Evolutionary conservation across 2,888 invertebrate genomes (phyloP).

Genomic region (Cistogaster globosa): DNA sequence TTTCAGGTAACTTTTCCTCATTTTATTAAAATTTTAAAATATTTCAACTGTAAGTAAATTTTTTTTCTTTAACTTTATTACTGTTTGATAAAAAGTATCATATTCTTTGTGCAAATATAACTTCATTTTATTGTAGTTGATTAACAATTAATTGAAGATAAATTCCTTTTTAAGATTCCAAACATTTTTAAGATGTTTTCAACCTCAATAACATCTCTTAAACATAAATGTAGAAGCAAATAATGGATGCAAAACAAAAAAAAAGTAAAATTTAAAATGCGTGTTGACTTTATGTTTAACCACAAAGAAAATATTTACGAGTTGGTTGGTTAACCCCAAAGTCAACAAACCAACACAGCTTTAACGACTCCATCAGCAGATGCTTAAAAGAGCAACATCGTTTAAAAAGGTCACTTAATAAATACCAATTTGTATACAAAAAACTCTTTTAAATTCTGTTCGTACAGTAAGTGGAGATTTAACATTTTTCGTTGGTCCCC

Average conservation of each 20-base stretch:
- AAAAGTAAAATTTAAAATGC: conserved; percentile 58
- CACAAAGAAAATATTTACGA: conserved; percentile 68
- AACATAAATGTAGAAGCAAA: conserved; percentile 20
- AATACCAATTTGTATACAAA: neutral
- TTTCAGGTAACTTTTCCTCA: neutral
- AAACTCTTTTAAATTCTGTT: conserved; percentile 15
- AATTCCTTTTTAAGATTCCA: conserved; percentile 68
- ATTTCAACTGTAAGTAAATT: too few relatives aligned
- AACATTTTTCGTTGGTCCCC: conserved; percentile 5
- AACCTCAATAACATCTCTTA: conserved; percentile 58
- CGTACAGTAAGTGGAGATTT: neutral
- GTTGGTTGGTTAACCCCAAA: conserved; percentile 62
- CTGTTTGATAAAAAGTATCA: too few relatives aligned
- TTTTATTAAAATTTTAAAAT: neutral
- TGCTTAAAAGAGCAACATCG: conserved; percentile 37
- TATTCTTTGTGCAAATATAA: conserved; percentile 15
- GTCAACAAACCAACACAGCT: conserved; percentile 59
- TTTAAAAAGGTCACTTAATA: neutral
- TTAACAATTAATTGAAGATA: conserved; percentile 65
- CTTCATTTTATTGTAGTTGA: conserved; percentile 37
- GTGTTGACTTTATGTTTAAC: conserved; percentile 71
- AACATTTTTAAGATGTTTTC: conserved; percentile 55
- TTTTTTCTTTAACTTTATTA: too few relatives aligned
- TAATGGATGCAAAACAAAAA: conserved; percentile 12
- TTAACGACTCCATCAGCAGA: conserved; percentile 52